These are phyloP conservation scores for Onychorhynchus coronatus DNA, from an alignment of 2,113 vertebrate genomes.

Conservation along the genomic window DNA sequence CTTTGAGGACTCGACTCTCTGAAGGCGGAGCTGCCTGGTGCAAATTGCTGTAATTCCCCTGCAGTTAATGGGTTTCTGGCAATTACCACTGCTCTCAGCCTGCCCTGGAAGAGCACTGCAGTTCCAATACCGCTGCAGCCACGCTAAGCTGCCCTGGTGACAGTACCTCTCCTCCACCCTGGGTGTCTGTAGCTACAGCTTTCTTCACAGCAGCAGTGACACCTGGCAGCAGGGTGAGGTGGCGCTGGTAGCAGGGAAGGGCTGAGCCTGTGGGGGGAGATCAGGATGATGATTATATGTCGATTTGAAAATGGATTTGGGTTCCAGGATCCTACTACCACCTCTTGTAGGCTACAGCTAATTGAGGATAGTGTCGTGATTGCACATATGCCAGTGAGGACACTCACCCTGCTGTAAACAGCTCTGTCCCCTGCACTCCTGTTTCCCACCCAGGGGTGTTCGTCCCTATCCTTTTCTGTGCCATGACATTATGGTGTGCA, in stretches of 20 bases:
- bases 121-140: fast-evolving
- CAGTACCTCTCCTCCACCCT: neutral
- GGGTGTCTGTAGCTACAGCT: neutral
- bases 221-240: neutral
- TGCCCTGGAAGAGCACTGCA: neutral
- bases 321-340: neutral
- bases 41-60: neutral
- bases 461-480: neutral
- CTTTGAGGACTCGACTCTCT: neutral
- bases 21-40: neutral
- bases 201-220: neutral
- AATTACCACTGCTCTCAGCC: neutral
- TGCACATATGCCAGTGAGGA: neutral
- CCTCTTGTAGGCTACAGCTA: neutral
- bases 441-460: neutral
- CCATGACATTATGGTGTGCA: fast-evolving
- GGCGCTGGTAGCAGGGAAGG: neutral
- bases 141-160: neutral
- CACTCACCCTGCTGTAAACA: neutral
- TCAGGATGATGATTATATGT: neutral
- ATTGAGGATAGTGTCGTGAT: neutral
- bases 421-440: neutral
- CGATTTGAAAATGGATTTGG: neutral
- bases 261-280: neutral
- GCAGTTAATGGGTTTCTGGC: neutral